These are phyloP conservation scores for Dipodomys stephensi DNA, from an alignment of 2,113 vertebrate genomes.

Conservation along the genomic window DNA sequence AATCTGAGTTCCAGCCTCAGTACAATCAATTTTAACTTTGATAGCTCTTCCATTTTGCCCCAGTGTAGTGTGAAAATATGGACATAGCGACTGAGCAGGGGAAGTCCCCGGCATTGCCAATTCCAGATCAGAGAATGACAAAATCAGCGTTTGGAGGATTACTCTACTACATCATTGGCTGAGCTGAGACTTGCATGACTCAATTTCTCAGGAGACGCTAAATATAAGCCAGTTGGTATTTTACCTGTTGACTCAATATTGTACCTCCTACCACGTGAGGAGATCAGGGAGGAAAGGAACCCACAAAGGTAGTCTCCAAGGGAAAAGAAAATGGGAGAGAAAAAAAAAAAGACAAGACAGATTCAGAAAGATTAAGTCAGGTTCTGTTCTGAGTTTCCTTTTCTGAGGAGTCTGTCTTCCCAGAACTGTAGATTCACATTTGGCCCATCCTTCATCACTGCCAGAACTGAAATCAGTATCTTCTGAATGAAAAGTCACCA, in stretches of 20 bases:
- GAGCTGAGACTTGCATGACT: background rate
- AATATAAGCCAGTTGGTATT: background rate
- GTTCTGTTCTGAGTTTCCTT: constrained; percentile 7
- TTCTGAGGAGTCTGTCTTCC: constrained; percentile 47
- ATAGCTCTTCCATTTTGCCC: constrained; percentile 28
- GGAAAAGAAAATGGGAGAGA: background rate
- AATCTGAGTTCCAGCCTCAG: constrained; percentile 12
- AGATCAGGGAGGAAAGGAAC: background rate
- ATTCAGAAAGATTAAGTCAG: background rate
- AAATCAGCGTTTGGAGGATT: background rate
- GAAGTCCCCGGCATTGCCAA: background rate
- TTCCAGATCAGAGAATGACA: background rate
- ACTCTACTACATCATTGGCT: background rate
- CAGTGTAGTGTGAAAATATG: background rate
- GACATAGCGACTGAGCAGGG: background rate
- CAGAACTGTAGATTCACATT: constrained; percentile 46
- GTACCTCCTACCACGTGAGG: background rate
- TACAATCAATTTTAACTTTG: constrained; percentile 56
- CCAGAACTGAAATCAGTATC: constrained; percentile 44
- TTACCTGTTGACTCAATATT: background rate
- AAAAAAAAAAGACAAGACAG: background rate
- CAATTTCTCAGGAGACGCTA: background rate
- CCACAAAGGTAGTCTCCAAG: background rate
- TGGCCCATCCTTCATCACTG: constrained; percentile 27
- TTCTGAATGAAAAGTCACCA: constrained; percentile 69